Evolutionary conservation across 2,888 invertebrate species (phyloP).

Genomic region (Scaptomyza flava): DNA sequence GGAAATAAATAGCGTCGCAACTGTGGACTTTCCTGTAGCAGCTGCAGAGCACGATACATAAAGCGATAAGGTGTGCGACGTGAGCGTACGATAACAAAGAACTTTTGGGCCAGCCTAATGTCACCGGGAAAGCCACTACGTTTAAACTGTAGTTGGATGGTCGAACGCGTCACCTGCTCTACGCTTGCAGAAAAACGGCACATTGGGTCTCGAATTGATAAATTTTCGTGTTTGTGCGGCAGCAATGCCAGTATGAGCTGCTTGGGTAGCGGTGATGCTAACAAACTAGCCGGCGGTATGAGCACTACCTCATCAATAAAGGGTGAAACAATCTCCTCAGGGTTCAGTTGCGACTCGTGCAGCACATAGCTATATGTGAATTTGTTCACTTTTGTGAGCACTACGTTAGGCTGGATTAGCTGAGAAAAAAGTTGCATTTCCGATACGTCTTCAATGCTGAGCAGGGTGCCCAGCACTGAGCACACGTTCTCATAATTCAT

Average conservation of each 20-base stretch:
- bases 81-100: conserved; percentile 68
- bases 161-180: conserved; percentile 51
- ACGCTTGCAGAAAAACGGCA: conserved; percentile 55
- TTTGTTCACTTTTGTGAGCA: conserved; percentile 5
- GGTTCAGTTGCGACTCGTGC: conserved; percentile 18
- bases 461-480: conserved; percentile 59
- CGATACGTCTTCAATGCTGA: conserved; percentile 79
- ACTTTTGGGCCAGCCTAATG: conserved; percentile 9
- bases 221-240: conserved; percentile 51
- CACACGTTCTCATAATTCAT: conserved; percentile 60
- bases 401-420: conserved; percentile 49
- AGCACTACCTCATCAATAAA: conserved; percentile 69
- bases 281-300: conserved; percentile 57
- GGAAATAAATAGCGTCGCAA: conserved; percentile 74
- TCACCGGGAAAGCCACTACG: neutral
- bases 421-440: conserved; percentile 55
- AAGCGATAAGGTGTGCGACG: conserved; percentile 62
- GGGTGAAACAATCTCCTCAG: conserved; percentile 62
- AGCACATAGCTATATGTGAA: conserved; percentile 25
- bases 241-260: conserved; percentile 45
- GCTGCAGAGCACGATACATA: conserved; percentile 74
- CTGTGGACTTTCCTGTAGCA: conserved; percentile 41
- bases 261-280: conserved; percentile 33
- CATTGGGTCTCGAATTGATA: conserved; percentile 13
- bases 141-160: conserved; percentile 37